phyloP scores from a whole-genome alignment of 1,140 invertebrate genomes.

The Drosophila nigromelanica region DNA sequence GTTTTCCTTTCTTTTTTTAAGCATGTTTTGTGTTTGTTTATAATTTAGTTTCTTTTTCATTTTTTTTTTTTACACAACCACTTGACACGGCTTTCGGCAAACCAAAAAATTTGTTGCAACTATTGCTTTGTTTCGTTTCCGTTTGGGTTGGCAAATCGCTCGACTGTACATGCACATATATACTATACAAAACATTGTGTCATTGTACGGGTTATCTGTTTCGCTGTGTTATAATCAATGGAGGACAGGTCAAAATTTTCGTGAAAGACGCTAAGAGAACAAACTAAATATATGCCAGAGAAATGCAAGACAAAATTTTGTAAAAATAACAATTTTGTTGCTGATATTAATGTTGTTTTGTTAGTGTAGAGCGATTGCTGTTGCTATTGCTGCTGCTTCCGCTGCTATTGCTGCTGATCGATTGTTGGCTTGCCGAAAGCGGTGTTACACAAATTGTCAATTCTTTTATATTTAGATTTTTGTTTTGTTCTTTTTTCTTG shows the following conservation, averaged over 20 bases:
- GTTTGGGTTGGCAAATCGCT: constrained; percentile 3
- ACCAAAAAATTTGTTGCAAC: constrained; percentile 34
- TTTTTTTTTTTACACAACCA: constrained; percentile 61
- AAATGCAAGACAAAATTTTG: constrained; percentile 34
- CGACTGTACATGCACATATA: background rate
- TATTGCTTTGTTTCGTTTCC: constrained; percentile 9
- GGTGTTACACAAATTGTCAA: constrained; percentile 38
- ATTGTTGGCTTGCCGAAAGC: constrained; percentile 36
- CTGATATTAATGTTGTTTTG: constrained; percentile 1
- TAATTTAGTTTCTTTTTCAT: constrained; percentile 24
- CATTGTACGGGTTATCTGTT: background rate
- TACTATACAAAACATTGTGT: background rate
- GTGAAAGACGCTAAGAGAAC: constrained; percentile 15
- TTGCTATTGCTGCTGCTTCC: background rate
- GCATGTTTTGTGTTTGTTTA: constrained; percentile 3
- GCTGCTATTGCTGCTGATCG: constrained; percentile 1
- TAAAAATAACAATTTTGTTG: constrained; percentile 29
- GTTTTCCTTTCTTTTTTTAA: background rate
- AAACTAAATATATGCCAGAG: constrained; percentile 23
- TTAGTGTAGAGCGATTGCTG: constrained; percentile 1
- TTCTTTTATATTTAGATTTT: constrained; percentile 3
- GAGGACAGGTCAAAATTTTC: constrained; percentile 16
- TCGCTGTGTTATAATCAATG: constrained; percentile 5
- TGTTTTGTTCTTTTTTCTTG: constrained; percentile 6
- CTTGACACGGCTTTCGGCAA: constrained; percentile 66